A percentile compares a stretch with the other conserved stretches of the same genome.
These are phyloP conservation scores for Opisthograptis luteolata DNA, from an alignment of 2,888 invertebrate genomes.

Conservation along the genomic window DNA sequence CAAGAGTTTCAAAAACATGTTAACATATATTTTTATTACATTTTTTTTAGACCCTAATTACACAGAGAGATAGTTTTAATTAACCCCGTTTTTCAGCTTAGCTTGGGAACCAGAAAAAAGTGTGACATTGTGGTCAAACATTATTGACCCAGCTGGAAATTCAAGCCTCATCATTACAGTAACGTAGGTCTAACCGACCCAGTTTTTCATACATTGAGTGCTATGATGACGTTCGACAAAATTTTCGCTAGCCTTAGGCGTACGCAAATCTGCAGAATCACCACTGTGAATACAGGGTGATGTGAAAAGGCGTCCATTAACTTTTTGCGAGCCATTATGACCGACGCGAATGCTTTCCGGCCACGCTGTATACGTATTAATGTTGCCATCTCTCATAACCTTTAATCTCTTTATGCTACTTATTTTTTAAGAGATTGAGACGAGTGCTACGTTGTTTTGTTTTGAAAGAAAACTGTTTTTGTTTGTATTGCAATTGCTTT, in stretches of 20 bases:
- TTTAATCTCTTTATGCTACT: constrained; percentile 49
- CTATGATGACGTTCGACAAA: constrained; percentile 14
- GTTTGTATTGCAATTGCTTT: too few species aligned
- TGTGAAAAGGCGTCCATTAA: constrained; percentile 57
- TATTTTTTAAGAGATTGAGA: constrained; percentile 39
- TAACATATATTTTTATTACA: too few species aligned
- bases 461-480: background rate
- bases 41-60: too few species aligned
- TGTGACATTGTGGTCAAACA: too few species aligned
- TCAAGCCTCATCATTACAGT: too few species aligned
- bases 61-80: too few species aligned
- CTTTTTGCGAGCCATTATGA: constrained; percentile 60
- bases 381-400: constrained; percentile 38
- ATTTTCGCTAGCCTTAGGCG: constrained; percentile 4
- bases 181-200: background rate
- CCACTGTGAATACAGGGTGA: constrained; percentile 40
- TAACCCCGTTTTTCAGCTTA: too few species aligned
- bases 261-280: constrained; percentile 53
- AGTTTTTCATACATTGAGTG: constrained; percentile 3
- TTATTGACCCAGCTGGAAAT: too few species aligned
- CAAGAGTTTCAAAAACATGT: too few species aligned
- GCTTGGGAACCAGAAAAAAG: too few species aligned
- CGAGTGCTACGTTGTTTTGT: constrained; percentile 1
- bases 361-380: constrained; percentile 42
- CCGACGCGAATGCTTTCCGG: constrained; percentile 52